Evolutionary conservation across 2,113 vertebrate species (phyloP).

Genomic region (Phyllostomus hastatus): DNA sequence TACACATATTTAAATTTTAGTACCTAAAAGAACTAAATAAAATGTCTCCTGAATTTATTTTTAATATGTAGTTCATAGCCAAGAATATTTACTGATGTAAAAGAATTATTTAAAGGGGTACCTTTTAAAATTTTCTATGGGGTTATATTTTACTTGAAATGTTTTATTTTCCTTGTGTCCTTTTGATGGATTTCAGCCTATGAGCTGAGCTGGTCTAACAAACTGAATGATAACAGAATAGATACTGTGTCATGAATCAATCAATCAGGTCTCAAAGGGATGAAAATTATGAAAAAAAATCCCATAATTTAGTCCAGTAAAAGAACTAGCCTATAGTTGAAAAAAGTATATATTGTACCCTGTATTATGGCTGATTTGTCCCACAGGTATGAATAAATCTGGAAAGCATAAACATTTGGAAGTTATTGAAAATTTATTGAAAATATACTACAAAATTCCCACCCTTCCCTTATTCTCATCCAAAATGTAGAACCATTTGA

Average conservation of each 20-base stretch:
- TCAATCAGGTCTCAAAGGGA: not conserved
- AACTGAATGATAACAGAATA: constrained; percentile 23
- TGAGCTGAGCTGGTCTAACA: not conserved
- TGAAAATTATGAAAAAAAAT: not conserved
- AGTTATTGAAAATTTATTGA: constrained; percentile 67
- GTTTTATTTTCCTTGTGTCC: not conserved
- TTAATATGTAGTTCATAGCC: not conserved
- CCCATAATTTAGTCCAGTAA: not conserved
- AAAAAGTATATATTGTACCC: not conserved
- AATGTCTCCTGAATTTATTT: constrained; percentile 30
- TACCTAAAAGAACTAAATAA: not conserved
- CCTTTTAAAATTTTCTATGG: not conserved
- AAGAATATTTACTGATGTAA: not conserved
- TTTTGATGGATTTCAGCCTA: not conserved
- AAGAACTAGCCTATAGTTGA: not conserved
- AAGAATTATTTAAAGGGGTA: not conserved
- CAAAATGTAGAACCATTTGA: constrained; percentile 23
- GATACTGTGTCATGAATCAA: not conserved
- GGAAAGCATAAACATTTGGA: constrained; percentile 66
- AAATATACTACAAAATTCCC: constrained; percentile 21
- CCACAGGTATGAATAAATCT: constrained; percentile 57
- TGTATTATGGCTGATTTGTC: not conserved
- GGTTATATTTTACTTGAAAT: constrained; percentile 1
- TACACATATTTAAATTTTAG: constrained; percentile 17
- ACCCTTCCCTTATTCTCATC: not conserved